Evolutionary conservation across 2,797 vertebrate genomes (phyloP), one percentile per base, ranked within the genome.

Genomic region (Neomorphus geoffroyi): DNA sequence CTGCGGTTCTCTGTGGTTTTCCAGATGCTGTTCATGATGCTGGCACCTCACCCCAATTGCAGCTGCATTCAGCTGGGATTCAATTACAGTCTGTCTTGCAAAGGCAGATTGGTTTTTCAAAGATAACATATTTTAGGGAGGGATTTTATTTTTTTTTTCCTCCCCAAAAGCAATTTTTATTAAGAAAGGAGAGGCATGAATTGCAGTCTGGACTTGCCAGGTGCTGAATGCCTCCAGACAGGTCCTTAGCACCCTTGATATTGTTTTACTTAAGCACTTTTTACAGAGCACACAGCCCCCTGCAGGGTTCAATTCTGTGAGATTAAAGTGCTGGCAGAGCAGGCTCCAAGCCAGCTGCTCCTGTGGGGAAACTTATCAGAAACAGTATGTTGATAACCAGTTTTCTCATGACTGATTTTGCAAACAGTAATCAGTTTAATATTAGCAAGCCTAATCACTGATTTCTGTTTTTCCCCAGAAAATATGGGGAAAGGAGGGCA

Each of bases 31-130:
- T 39, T 79, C 90, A 84, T 96, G 96, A 94, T 0, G 23, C 86
- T 96, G 94, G 96, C 94, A 96, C 72, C 93, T 96, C 95, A 96
- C 92, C 91, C 90, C 91, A 86, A 87, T 28, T 80, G 95, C 97
- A 97, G 96, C 95, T 92, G 97, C 91, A 56, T 96, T 97, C 96
- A 97, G 94, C 96, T 95, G 96, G 95, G 96, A 97, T 97, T 97
- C 97, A 98, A 97, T 98, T 97, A 97, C 72, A 93, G 94, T 74
- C 56, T 82, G 86, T 74, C 92, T 96, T 75, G 82, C 81, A 79
- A 91, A 94, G 67, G 80, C 82, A 95, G 94, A 95, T 94, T 96
- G 94, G 88, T 88, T 97, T 97, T 94, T 95, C 95, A 93, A 96
- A 97, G 97, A 97, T 92, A 96, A 94, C 88, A 28, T 88, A 81